Base-by-base conservation (phyloP, 2,113 vertebrate species). In the Heterocephalus glaber region DNA sequence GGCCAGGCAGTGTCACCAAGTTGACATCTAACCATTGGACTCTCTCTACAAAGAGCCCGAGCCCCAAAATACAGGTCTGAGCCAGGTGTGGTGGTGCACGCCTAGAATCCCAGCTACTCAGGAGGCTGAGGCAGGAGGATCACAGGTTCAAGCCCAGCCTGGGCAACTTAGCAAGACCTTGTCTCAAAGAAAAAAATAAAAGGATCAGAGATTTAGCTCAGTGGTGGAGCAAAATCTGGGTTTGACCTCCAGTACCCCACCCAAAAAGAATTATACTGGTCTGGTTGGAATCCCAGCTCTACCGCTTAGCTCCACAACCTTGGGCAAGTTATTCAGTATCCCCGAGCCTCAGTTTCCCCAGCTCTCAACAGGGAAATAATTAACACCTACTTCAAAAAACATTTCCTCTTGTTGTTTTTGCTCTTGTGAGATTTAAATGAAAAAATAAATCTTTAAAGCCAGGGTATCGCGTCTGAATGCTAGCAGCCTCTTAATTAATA, bases 401-500 rank as follows among this genome's bases (percentile, higher is more conserved):
- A 3, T 13, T 17, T 28, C 41, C 22, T 60, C 1, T n/a, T 49
- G 26, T 90, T 70, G 74, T 44, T 24, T 68, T 72, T 68, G 72
- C 33, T 76, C 85, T 24, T 58, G 56, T 0, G 22, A 68, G 83
- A 89, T 81, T 89, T 87, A 81, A 79, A 85, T 72, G 11, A 49
- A 61, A 77, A 68, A 80, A n/a, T 44, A 63, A 16, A 12, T 88
- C 80, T 54, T 72, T 81, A 77, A 88, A 97, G 90, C 70, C 44
- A 66, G 41, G 68, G 61, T 35, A 33, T 47, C 44, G 58, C 65
- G 66, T n/a, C 7, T 92, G 58, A 54, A 5, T 6, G 4, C 47
- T 2, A 38, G n/a, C 22, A 92, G 90, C 30, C 82, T 96, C 90
- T 89, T 96, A 93, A 92, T 97, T 89, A 92, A 92, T 96, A 90